Evolutionary conservation across 2,888 invertebrate genomes (phyloP).

Genomic region (Stramonita haemastoma): DNA sequence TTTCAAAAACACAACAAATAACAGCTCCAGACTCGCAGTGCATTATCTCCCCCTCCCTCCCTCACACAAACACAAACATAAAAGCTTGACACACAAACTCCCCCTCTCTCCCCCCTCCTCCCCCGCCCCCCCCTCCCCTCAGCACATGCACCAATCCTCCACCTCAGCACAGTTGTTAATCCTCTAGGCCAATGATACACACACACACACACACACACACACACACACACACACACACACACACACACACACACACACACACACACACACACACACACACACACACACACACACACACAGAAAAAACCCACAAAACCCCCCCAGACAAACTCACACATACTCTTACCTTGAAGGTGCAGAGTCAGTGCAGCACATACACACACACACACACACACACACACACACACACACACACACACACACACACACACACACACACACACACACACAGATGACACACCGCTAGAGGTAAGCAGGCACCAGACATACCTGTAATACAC

Average conservation of each 20-base stretch:
- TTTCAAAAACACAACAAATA: no score
- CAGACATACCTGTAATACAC: neutral
- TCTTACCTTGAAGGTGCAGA: no score
- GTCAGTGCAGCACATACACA: neutral
- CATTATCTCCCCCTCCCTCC: no score
- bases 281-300: no score
- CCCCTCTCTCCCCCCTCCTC: no score
- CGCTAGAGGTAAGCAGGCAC: neutral
- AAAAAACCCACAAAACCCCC: no score
- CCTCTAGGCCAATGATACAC: neutral
- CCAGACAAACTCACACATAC: neutral
- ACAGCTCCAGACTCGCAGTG: no score
- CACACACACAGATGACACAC: neutral
- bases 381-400: neutral
- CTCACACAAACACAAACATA: no score
- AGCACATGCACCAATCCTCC: no score
- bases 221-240: neutral
- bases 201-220: neutral
- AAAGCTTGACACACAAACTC: no score
- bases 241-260: neutral
- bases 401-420: constrained; percentile 5
- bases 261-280: neutral
- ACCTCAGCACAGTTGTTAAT: no score
- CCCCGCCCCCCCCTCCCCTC: no score
- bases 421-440: constrained; percentile 15